phyloP scores from a whole-genome alignment of 2,113 vertebrate species.

The Pardalotus punctatus region DNA sequence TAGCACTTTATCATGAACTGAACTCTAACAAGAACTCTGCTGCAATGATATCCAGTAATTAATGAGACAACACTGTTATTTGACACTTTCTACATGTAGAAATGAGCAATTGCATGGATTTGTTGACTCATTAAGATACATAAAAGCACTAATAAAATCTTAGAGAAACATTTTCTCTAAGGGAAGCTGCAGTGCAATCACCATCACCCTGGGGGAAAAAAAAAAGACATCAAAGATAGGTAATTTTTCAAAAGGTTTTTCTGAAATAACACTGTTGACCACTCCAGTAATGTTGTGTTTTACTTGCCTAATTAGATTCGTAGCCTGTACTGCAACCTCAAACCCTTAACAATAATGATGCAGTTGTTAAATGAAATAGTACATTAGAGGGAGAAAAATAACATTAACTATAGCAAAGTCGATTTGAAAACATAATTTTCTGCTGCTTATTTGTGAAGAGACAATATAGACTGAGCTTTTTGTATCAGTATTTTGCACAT shows the following conservation, averaged over 20 bases:
- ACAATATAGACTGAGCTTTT: background rate
- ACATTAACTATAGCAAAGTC: background rate
- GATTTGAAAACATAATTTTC: background rate
- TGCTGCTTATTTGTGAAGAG: background rate
- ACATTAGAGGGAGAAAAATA: background rate
- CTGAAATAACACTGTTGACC: background rate
- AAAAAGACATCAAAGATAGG: background rate
- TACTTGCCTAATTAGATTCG: background rate
- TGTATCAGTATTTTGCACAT: background rate
- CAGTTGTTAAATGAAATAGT: background rate
- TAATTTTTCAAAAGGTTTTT: background rate
- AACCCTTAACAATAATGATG: background rate
- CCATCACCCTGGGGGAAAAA: background rate
- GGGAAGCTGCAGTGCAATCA: background rate
- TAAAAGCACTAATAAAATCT: background rate
- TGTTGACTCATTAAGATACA: background rate
- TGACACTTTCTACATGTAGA: background rate
- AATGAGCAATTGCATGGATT: background rate
- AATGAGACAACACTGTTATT: background rate
- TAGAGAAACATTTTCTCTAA: background rate
- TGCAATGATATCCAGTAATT: background rate
- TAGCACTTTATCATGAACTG: background rate
- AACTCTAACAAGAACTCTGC: background rate
- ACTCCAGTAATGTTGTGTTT: background rate
- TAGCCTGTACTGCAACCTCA: background rate